Conservation (phyloP, 2,888 invertebrate species). For the Micoletzkya japonica region DNA sequence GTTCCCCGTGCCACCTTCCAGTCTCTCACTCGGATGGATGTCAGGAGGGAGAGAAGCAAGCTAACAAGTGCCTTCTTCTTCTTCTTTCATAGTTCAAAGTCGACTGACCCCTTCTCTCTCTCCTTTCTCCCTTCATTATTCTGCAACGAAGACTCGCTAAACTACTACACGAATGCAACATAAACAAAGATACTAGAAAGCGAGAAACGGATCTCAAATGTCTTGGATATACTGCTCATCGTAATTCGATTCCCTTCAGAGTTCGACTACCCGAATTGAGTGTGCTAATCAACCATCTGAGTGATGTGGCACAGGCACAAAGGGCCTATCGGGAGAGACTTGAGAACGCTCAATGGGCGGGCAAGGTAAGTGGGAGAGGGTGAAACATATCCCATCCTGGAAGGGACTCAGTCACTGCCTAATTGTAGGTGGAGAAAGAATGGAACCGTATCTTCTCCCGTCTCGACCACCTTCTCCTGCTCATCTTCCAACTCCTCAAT, state of each 20-base stretch:
- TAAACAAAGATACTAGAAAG: too few relatives aligned
- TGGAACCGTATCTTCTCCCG: conserved; percentile 58
- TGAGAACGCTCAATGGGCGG: conserved; percentile 37
- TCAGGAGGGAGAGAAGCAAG: neutral
- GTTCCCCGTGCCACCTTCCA: neutral
- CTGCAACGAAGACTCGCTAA: too few relatives aligned
- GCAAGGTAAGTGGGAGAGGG: conserved; percentile 29
- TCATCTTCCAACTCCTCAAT: conserved; percentile 58
- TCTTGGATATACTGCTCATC: too few relatives aligned
- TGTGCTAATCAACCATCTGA: conserved; percentile 46
- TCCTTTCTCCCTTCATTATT: too few relatives aligned
- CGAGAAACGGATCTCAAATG: too few relatives aligned
- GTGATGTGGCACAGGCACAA: conserved; percentile 49
- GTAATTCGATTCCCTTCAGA: too few relatives aligned
- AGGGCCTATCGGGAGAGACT: conserved; percentile 48
- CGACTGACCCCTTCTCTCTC: too few relatives aligned
- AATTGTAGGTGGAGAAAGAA: conserved; percentile 55
- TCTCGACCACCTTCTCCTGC: conserved; percentile 56
- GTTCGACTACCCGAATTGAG: too few relatives aligned
- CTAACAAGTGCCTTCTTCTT: too few relatives aligned
- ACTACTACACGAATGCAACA: too few relatives aligned
- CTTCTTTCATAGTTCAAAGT: too few relatives aligned
- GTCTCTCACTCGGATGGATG: neutral
- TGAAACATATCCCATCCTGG: neutral
- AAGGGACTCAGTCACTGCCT: neutral